phyloP scores from a whole-genome alignment of 2,888 invertebrate species.

The Axea sp. region DNA sequence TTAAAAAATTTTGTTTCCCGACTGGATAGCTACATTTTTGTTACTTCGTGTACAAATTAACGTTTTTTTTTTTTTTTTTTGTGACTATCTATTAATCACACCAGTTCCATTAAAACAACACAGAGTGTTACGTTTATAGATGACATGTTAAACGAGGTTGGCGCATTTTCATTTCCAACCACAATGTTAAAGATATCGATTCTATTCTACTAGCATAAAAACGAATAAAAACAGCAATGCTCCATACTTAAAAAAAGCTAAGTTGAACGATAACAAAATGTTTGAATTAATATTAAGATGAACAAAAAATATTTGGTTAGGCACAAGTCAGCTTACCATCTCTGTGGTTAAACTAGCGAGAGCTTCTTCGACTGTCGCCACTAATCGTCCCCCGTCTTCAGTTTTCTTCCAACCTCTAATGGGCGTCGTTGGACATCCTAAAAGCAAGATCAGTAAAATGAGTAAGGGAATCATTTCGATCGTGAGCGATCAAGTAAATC shows the following conservation, averaged over 20 bases:
- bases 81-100: constrained; percentile 30
- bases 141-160: constrained; percentile 6
- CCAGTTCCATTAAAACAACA: constrained; percentile 4
- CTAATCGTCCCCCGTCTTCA: constrained; percentile 72
- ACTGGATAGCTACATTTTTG: constrained; percentile 9
- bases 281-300: no score
- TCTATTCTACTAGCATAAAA: no score
- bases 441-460: no score
- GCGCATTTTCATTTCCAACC: constrained; percentile 28
- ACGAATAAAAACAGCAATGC: no score
- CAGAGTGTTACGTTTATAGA: constrained; percentile 14
- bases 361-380: constrained; percentile 84
- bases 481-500: constrained; percentile 12
- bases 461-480: neutral
- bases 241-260: no score
- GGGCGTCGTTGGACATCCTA: constrained; percentile 84
- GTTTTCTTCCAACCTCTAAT: constrained; percentile 75
- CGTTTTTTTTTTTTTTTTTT: no score
- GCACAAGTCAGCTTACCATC: constrained; percentile 84
- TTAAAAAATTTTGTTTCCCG: neutral
- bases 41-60: constrained; percentile 17
- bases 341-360: constrained; percentile 91
- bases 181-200: neutral
- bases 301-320: constrained; percentile 3
- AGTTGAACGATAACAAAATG: no score